These are phyloP conservation scores for Caenorhabditis panamensis DNA, from an alignment of 2,888 invertebrate genomes.

Conservation along the genomic window DNA sequence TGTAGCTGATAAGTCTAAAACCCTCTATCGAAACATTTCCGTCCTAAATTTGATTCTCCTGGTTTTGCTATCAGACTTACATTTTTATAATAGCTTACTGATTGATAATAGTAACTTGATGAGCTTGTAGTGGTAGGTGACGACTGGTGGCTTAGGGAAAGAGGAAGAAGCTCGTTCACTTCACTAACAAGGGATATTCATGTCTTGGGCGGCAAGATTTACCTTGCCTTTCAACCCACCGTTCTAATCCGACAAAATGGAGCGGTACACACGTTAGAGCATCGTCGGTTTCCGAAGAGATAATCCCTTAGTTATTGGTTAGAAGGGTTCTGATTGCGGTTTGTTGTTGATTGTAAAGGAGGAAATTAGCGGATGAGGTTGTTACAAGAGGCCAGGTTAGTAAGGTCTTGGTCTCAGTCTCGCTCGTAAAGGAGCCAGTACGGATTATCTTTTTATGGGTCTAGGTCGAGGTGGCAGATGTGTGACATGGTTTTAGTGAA, in stretches of 20 bases:
- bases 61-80: too few species aligned
- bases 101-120: conserved; percentile 19
- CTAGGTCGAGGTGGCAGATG: background rate
- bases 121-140: background rate
- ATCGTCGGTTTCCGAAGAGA: conserved; percentile 42
- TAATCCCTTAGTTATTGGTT: conserved; percentile 51
- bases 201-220: conserved; percentile 24
- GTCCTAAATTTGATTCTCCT: too few species aligned
- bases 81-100: background rate
- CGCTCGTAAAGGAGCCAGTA: conserved; percentile 16
- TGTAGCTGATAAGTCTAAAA: too few species aligned
- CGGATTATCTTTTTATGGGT: background rate
- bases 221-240: conserved; percentile 47
- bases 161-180: background rate
- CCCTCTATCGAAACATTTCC: too few species aligned
- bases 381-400: conserved; percentile 14
- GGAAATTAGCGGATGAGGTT: conserved; percentile 27
- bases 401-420: background rate
- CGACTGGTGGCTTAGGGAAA: background rate
- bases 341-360: conserved; percentile 35
- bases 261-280: conserved; percentile 38
- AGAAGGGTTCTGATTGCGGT: conserved; percentile 24
- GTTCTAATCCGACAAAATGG: conserved; percentile 56
- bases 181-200: conserved; percentile 47
- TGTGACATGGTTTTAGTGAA: background rate